Base-by-base conservation (phyloP, 2,888 invertebrate genomes). In the Megalurothrips usitatus region DNA sequence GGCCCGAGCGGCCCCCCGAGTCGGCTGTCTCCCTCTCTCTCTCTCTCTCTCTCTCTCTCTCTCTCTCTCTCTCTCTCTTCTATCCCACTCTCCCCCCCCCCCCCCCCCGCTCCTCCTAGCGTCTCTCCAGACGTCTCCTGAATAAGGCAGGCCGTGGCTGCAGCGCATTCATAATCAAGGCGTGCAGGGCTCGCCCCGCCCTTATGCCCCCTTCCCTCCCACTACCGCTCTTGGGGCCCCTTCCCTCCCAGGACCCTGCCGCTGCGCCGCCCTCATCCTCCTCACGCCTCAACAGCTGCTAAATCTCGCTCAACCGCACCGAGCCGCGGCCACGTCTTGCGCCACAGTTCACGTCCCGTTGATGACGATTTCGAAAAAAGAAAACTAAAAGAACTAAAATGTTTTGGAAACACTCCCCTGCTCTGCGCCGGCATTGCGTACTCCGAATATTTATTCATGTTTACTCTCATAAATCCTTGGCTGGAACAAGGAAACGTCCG, bases 81-180 rank as follows among this genome's bases (percentile, higher is more conserved):
- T n/a, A n/a, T n/a, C 52, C 17, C 2, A 52, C 17, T 14, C 8
- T 52, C 14, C 52, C 52, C 14, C 52, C 52, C 52, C 52, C 14
- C 52, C 68, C 68, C 23, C 23, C 23, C 23, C 68, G 23, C n/a
- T 75, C 23, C 68, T 12, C 68, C 19, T 11, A 58, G 19, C 58
- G 58, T 58, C 68, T 75, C 68, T 26, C 23, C 68, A 26, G 68
- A 75, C 68, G 68, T 75, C 68, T 75, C 68, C 26, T 75, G 68
- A 75, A 75, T 75, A 75, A 75, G 68, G 68, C 68, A 75, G 68
- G 68, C 68, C 68, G 68, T 12, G 68, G 12, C 68, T 75, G 23
- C 26, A 75, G 68, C 23, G 68, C 68, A 75, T 75, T 75, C 68
- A 75, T 75, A 75, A 75, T 75, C 68, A 75, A 26, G 68, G 23